Evolutionary conservation across 2,797 vertebrate species (phyloP).

Genomic region (Falco naumanni): DNA sequence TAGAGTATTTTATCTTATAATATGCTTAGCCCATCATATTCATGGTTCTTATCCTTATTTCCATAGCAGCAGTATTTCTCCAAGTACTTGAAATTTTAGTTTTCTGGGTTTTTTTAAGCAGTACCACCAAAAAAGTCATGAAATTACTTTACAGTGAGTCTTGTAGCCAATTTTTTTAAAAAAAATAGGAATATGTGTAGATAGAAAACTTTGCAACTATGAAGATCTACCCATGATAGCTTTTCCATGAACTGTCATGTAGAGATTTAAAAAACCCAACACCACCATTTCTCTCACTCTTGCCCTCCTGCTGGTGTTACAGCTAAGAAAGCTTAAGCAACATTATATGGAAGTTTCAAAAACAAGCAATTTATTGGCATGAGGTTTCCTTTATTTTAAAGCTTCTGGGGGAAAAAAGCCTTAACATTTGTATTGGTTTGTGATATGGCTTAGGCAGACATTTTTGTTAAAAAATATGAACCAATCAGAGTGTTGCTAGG

Average conservation of each 20-base stretch:
- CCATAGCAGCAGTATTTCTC: neutral
- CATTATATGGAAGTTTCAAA: neutral
- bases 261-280: neutral
- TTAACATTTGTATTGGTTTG: neutral
- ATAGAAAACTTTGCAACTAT: neutral
- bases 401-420: neutral
- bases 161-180: neutral
- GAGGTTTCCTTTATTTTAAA: neutral
- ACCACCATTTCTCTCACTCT: neutral
- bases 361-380: neutral
- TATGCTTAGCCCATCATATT: neutral
- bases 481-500: neutral
- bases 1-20: neutral
- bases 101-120: neutral
- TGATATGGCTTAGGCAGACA: neutral
- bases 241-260: neutral
- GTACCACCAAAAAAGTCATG: neutral
- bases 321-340: neutral
- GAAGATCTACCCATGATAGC: neutral
- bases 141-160: neutral
- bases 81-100: neutral
- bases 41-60: neutral
- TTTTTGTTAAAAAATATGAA: neutral
- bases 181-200: neutral
- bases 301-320: neutral